phyloP scores from a whole-genome alignment of 2,113 vertebrate species.

The Pholis gunnellus region DNA sequence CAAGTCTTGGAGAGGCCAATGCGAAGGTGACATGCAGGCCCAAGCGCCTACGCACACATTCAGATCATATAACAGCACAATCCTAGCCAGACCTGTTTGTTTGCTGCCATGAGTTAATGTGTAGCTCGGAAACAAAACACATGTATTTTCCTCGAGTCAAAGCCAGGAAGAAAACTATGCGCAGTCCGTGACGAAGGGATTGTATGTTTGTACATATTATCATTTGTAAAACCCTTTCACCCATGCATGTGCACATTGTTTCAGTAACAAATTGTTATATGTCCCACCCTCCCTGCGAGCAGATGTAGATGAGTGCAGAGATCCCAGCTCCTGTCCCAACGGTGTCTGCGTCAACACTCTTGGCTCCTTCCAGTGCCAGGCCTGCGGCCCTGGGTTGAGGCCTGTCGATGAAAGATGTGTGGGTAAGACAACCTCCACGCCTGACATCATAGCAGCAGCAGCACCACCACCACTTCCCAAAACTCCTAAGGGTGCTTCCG shows the following conservation, averaged over 20 bases:
- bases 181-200: constrained; percentile 21
- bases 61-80: constrained; percentile 28
- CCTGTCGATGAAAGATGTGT: constrained; percentile 85
- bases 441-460: constrained; percentile 32
- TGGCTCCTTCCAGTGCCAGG: constrained; percentile 89
- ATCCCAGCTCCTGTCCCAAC: constrained; percentile 83
- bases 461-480: constrained; percentile 3
- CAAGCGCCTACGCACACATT: constrained; percentile 16
- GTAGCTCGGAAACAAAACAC: constrained; percentile 60
- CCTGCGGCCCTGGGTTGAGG: constrained; percentile 87
- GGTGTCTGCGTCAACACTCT: constrained; percentile 87
- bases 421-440: constrained; percentile 84
- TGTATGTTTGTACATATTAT: constrained; percentile 22
- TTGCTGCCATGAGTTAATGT: constrained; percentile 58
- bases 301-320: constrained; percentile 86
- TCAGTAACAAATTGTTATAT: constrained; percentile 32
- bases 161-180: constrained; percentile 63
- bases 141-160: constrained; percentile 59
- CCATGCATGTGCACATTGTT: constrained; percentile 31
- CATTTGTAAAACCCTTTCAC: constrained; percentile 11
- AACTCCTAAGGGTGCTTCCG: constrained; percentile 32
- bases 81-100: constrained; percentile 48
- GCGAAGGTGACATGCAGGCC: constrained; percentile 86
- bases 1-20: constrained; percentile 86
- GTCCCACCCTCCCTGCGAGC: constrained; percentile 43